These are phyloP conservation scores for Cetonia aurata DNA, from an alignment of 2,888 invertebrate species.

Conservation along the genomic window DNA sequence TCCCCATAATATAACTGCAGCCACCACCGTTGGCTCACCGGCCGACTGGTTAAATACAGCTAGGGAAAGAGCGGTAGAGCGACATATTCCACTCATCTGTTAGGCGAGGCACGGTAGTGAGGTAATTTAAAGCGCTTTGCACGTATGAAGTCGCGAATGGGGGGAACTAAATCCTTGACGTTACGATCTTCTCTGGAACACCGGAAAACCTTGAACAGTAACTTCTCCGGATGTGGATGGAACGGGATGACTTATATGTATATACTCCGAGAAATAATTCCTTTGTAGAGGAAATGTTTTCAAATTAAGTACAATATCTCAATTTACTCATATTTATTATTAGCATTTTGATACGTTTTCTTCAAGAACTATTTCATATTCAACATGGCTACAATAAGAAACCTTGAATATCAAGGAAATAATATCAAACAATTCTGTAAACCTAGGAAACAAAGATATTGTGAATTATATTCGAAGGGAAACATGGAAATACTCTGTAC, in stretches of 20 bases:
- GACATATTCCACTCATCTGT: constrained; percentile 24
- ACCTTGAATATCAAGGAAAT: neutral
- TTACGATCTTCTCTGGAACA: constrained; percentile 11
- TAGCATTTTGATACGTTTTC: too few species aligned
- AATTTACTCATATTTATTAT: too few species aligned
- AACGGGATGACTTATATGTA: constrained; percentile 22
- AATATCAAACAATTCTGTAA: too few species aligned
- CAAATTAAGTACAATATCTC: too few species aligned
- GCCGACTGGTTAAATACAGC: constrained; percentile 6
- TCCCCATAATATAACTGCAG: neutral
- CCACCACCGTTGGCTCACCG: constrained; percentile 3
- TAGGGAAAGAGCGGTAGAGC: neutral
- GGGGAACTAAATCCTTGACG: constrained; percentile 24
- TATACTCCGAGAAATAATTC: constrained; percentile 2
- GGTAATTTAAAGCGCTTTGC: constrained; percentile 28
- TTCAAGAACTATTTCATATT: too few species aligned
- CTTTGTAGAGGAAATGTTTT: constrained; percentile 23
- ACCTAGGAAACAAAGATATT: too few species aligned
- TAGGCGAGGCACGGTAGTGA: constrained; percentile 11
- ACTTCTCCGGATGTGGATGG: constrained; percentile 21
- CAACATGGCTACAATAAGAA: too few species aligned
- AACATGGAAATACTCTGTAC: too few species aligned
- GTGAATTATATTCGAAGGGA: too few species aligned
- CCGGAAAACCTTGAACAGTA: constrained; percentile 27
- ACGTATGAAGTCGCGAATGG: constrained; percentile 32